A percentile compares a stretch with the other conserved stretches of the same genome.
These are phyloP conservation scores for Nomada fucata DNA, from an alignment of 2,888 invertebrate species.

Conservation along the genomic window DNA sequence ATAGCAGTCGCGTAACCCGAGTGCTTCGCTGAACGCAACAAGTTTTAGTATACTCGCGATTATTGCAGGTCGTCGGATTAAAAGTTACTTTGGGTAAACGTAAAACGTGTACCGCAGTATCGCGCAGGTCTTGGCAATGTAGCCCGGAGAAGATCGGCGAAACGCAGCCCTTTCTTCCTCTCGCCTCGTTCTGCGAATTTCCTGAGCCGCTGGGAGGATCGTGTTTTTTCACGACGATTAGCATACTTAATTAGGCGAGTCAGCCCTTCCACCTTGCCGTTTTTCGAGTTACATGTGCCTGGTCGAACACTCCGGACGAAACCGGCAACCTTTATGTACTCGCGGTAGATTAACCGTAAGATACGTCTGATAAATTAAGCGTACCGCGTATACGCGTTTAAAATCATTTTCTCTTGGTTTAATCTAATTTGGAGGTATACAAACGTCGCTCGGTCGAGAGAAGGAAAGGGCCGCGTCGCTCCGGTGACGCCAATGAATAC, in stretches of 20 bases:
- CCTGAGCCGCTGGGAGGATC: conserved; percentile 39
- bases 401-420: too few relatives aligned
- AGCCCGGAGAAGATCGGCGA: background rate
- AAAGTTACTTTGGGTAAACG: background rate
- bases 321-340: conserved; percentile 25
- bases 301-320: conserved; percentile 43
- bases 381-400: background rate
- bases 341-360: conserved; percentile 39
- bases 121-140: background rate
- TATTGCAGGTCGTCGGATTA: conserved; percentile 20
- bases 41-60: background rate
- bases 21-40: background rate
- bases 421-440: too few relatives aligned
- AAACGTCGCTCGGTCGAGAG: too few relatives aligned
- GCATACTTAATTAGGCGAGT: conserved; percentile 69
- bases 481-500: conserved; percentile 24
- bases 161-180: conserved; percentile 12
- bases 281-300: conserved; percentile 60
- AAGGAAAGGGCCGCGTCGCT: background rate
- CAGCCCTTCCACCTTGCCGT: conserved; percentile 48
- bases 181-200: conserved; percentile 38
- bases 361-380: conserved; percentile 7
- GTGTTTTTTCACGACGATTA: conserved; percentile 58
- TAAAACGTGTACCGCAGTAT: background rate
- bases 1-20: background rate